Base-by-base conservation (phyloP, 1,140 invertebrate genomes). In the Rhyzopertha dominica region DNA sequence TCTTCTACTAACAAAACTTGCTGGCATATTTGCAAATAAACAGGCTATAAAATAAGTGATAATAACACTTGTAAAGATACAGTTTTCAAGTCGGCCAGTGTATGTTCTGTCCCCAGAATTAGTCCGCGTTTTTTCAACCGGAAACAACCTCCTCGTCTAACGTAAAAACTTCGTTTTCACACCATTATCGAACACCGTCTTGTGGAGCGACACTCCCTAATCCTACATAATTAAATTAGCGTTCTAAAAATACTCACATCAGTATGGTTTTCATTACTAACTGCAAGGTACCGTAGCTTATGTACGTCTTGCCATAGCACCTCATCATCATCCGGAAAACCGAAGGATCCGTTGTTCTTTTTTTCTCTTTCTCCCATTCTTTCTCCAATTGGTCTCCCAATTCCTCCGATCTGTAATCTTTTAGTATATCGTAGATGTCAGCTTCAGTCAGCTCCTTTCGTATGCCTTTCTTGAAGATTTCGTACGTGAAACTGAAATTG, bases 201-300 rank as follows among this genome's bases (percentile, higher is more conserved):
- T 26, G 7, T 8, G 24, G 7, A 8, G 7, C n/a, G 24, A 26
- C n/a, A 26, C n/a, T n/a, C n/a, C n/a, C n/a, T n/a, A n/a, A n/a
- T 41, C 7, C 5, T n/a, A 5, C 14, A 17, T 20, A 18, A 19
- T 4, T 24, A n/a, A 31, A 24, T 20, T 30, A 7, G 18, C 12
- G 5, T 43, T 35, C 14, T n/a, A n/a, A n/a, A n/a, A 19, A 23
- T 5, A 61, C 61, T 51, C 66, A 78, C 74, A 75, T 75, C 35
- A 77, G 57, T 23, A 65, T 28, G 23, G 75, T 68, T 61, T 80
- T 78, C 36, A 71, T 58, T 9, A 77, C 22, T 2, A 72, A 70
- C 30, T 75, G 62, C 3, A 71, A 23, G 17, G 77, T 9, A 9
- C 78, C 78, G 31, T 74, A 69, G 1, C 74, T 44, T 19, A 77